Conservation (phyloP, 2,888 invertebrate species). For the Schrankia costaestrigalis region DNA sequence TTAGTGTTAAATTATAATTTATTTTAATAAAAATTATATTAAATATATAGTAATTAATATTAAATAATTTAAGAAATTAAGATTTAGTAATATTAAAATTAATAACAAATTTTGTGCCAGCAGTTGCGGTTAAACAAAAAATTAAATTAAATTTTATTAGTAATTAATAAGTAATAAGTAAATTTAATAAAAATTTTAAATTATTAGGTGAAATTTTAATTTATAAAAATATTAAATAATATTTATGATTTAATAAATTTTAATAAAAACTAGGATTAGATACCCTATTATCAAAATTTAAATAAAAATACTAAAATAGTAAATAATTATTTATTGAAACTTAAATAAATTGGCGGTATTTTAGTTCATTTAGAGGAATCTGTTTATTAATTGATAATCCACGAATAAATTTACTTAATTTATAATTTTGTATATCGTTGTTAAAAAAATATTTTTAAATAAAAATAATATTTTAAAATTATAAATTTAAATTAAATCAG, state of each 20-base stretch:
- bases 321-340: slow-evolving; percentile 81
- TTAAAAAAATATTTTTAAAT: slow-evolving; percentile 70
- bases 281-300: slow-evolving; percentile 82
- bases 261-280: no score
- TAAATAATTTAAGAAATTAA: slow-evolving; percentile 80
- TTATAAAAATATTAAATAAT: no score
- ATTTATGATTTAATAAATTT: no score
- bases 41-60: slow-evolving; percentile 80
- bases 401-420: slow-evolving; percentile 79
- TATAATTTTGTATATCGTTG: slow-evolving; percentile 71
- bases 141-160: no score
- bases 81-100: slow-evolving; percentile 81
- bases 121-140: slow-evolving; percentile 85
- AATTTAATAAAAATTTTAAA: no score
- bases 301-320: slow-evolving; percentile 76
- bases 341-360: slow-evolving; percentile 86
- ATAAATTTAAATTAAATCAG: slow-evolving; percentile 78
- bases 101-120: slow-evolving; percentile 85
- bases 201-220: no score
- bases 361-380: slow-evolving; percentile 86
- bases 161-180: no score
- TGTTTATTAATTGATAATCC: slow-evolving; percentile 85
- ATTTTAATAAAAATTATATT: no score
- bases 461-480: slow-evolving; percentile 66
- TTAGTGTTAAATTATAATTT: no score